These are phyloP conservation scores for Amphiprion ocellaris DNA, from an alignment of 2,113 vertebrate genomes.

Conservation along the genomic window DNA sequence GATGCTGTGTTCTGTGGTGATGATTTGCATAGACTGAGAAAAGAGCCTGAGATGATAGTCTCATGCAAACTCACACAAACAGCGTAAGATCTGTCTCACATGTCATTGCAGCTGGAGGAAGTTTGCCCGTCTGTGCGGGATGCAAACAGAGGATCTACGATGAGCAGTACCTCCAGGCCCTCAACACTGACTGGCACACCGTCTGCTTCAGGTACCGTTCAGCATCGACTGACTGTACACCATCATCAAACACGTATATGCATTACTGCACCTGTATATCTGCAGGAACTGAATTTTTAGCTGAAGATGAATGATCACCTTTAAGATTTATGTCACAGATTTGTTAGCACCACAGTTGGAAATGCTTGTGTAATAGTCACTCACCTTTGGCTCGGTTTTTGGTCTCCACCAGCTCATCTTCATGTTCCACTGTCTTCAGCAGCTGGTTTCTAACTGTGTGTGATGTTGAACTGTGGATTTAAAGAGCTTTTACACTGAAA, in stretches of 20 bases:
- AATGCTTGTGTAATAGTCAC: not conserved
- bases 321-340: not conserved
- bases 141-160: constrained; percentile 94
- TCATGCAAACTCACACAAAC: constrained; percentile 21
- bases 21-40: constrained; percentile 42
- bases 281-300: not conserved
- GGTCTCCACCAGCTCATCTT: not conserved
- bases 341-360: too few species aligned
- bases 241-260: not conserved
- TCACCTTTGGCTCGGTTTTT: not conserved
- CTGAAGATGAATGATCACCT: too few species aligned
- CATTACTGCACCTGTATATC: not conserved
- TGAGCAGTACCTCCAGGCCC: constrained; percentile 96
- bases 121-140: constrained; percentile 93
- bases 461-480: too few species aligned
- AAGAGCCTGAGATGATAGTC: not conserved
- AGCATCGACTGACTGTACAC: too few species aligned
- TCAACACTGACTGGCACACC: constrained; percentile 92
- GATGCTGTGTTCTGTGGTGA: not conserved
- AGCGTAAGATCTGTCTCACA: not conserved
- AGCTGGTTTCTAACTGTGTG: too few species aligned
- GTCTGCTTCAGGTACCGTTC: constrained; percentile 93
- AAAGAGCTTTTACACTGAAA: too few species aligned
- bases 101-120: constrained; percentile 81
- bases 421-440: too few species aligned